Percentiles rank a stretch among this genome's conserved stretches.
These are phyloP conservation scores for Cynaeus angustus DNA, from an alignment of 2,888 invertebrate genomes.

Conservation along the genomic window DNA sequence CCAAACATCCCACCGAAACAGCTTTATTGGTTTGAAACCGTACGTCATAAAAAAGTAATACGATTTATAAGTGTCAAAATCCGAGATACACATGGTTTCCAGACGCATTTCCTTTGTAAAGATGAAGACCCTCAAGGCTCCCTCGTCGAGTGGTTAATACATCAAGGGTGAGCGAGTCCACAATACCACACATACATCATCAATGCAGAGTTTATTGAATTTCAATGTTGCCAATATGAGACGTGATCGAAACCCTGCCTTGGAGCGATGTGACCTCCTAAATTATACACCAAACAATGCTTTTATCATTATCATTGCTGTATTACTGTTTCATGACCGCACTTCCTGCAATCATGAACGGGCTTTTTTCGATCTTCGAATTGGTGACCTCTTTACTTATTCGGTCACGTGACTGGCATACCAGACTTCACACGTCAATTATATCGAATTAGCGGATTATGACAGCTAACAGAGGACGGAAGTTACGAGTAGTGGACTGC, in stretches of 20 bases:
- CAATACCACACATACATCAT: slow-evolving; percentile 61
- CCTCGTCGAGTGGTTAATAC: slow-evolving; percentile 58
- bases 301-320: slow-evolving; percentile 20
- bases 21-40: slow-evolving; percentile 53
- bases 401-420: slow-evolving; percentile 3
- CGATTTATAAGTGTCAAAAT: slow-evolving; percentile 66
- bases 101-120: slow-evolving; percentile 61
- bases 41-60: slow-evolving; percentile 60
- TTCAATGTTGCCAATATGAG: slow-evolving; percentile 62
- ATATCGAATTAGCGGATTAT: slow-evolving; percentile 1
- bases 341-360: slow-evolving; percentile 1
- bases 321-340: slow-evolving; percentile 22
- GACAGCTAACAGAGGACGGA: not conserved
- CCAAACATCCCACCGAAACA: slow-evolving; percentile 44
- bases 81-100: slow-evolving; percentile 62
- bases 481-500: not conserved
- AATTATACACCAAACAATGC: slow-evolving; percentile 24
- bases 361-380: slow-evolving; percentile 2
- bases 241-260: slow-evolving; percentile 44
- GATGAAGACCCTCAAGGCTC: slow-evolving; percentile 62
- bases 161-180: slow-evolving; percentile 59
- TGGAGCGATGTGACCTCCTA: slow-evolving; percentile 24
- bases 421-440: slow-evolving; percentile 3
- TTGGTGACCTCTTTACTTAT: slow-evolving; percentile 8
- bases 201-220: slow-evolving; percentile 64